A percentile compares a stretch with the other conserved stretches of the same genome.
phyloP scores from a whole-genome alignment of 2,113 vertebrate species.

The Craseonycteris thonglongyai region DNA sequence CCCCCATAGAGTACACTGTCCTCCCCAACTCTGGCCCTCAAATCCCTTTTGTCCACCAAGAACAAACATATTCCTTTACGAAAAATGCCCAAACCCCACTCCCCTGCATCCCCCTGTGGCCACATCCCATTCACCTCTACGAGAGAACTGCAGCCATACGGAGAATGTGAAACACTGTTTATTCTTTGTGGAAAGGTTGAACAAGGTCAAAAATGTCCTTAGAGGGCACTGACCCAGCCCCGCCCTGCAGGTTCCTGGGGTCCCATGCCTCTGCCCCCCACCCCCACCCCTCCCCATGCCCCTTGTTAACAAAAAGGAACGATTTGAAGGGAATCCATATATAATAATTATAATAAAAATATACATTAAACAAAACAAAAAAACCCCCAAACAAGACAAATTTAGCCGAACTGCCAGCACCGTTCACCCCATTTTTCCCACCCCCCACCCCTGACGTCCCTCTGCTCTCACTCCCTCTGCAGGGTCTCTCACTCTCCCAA shows the following conservation, averaged over 20 bases:
- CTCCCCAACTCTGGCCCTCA: neutral
- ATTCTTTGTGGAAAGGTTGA: conserved; percentile 74
- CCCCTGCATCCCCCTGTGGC: neutral
- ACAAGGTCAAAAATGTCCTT: conserved; percentile 71
- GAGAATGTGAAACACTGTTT: conserved; percentile 69
- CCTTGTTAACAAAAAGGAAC: conserved; percentile 72
- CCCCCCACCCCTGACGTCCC: neutral
- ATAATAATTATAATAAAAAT: conserved; percentile 78
- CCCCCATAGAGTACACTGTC: neutral
- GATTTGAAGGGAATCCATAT: conserved; percentile 68
- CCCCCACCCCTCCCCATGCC: conserved; percentile 55
- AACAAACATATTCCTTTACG: conserved; percentile 13
- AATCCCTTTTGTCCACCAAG: neutral
- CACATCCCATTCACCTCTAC: neutral
- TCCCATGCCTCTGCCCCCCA: conserved; percentile 53
- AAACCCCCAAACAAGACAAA: conserved; percentile 68
- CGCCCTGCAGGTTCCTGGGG: conserved; percentile 75
- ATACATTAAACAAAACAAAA: conserved; percentile 73
- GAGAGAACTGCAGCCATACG: conserved; percentile 38
- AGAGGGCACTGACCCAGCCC: conserved; percentile 70
- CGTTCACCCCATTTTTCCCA: conserved; percentile 46
- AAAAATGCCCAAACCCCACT: neutral
- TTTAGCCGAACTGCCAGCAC: conserved; percentile 74
- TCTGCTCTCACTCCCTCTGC: neutral
- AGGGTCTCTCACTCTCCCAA: conserved; percentile 23